These are phyloP conservation scores for Lutraria rhynchaena DNA, from an alignment of 1,140 invertebrate species.

Conservation along the genomic window DNA sequence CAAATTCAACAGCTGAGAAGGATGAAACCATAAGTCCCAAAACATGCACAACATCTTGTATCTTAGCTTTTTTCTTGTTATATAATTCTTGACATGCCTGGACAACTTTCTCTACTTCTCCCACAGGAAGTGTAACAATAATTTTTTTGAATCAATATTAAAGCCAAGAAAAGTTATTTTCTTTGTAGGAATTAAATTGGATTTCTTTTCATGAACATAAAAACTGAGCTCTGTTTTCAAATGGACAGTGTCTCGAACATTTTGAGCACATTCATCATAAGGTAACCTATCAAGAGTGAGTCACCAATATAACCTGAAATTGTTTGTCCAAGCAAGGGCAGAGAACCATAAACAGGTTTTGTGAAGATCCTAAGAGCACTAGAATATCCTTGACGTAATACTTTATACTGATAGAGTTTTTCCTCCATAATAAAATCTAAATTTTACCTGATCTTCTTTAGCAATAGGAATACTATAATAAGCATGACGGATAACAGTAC, in stretches of 20 bases:
- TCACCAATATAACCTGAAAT: constrained; percentile 60
- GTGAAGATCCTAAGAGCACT: constrained; percentile 57
- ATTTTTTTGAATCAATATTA: constrained; percentile 37
- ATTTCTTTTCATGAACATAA: constrained; percentile 35
- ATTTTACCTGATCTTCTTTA: constrained; percentile 51
- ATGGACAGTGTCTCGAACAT: constrained; percentile 34
- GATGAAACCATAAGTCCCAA: constrained; percentile 17
- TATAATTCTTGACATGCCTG: constrained; percentile 7
- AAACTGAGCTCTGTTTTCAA: constrained; percentile 42
- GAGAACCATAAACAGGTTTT: constrained; percentile 58
- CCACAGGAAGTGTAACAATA: constrained; percentile 42
- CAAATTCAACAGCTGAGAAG: constrained; percentile 32
- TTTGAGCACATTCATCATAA: constrained; percentile 39
- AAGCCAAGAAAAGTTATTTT: constrained; percentile 21
- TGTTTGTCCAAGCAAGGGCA: constrained; percentile 26
- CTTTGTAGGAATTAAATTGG: constrained; percentile 15
- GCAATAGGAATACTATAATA: constrained; percentile 59
- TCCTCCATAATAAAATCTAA: constrained; percentile 60
- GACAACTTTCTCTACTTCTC: constrained; percentile 39
- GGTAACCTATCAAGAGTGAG: constrained; percentile 28
- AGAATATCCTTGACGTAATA: constrained; percentile 58
- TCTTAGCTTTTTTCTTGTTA: neutral
- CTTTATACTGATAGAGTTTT: constrained; percentile 61
- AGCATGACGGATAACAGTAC: constrained; percentile 61
- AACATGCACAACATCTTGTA: constrained; percentile 22